A percentile compares a stretch with the other conserved stretches of the same genome.
Evolutionary conservation across 2,888 invertebrate genomes (phyloP).

Genomic region (Caenorhabditis virilis): DNA sequence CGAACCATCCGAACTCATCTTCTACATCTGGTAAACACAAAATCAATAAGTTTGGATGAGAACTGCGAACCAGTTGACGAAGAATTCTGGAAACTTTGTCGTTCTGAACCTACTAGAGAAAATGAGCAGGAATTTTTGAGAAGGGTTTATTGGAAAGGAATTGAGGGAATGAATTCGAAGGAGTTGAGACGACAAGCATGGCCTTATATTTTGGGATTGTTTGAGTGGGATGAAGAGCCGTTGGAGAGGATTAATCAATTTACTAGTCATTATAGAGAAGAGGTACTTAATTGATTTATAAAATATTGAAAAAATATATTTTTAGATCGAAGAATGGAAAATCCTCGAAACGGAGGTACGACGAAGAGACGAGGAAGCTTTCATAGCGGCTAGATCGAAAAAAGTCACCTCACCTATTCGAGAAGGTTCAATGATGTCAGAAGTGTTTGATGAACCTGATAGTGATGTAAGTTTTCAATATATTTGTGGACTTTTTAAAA

Average conservation of each 20-base stretch:
- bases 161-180: conserved; percentile 73
- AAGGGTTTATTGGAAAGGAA: conserved; percentile 85
- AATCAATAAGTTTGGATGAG: conserved; percentile 34
- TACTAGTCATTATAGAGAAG: conserved; percentile 45
- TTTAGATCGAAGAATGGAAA: conserved; percentile 86
- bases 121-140: conserved; percentile 78
- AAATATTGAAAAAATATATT: too few species aligned
- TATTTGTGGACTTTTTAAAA: background rate
- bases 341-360: conserved; percentile 90
- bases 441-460: conserved; percentile 63
- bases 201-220: conserved; percentile 65
- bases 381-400: conserved; percentile 53
- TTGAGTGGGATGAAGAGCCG: conserved; percentile 58
- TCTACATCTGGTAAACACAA: conserved; percentile 82
- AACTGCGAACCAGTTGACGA: conserved; percentile 52
- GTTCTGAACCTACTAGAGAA: conserved; percentile 53
- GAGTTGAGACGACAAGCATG: conserved; percentile 70
- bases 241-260: conserved; percentile 48
- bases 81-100: conserved; percentile 59
- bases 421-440: conserved; percentile 56
- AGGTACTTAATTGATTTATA: too few species aligned
- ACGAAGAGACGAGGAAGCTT: conserved; percentile 77
- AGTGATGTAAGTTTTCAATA: conserved; percentile 8
- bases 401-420: conserved; percentile 52
- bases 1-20: conserved; percentile 86